These are phyloP conservation scores for Machaerirhynchus nigripectus DNA, from an alignment of 2,113 vertebrate species.

Conservation along the genomic window DNA sequence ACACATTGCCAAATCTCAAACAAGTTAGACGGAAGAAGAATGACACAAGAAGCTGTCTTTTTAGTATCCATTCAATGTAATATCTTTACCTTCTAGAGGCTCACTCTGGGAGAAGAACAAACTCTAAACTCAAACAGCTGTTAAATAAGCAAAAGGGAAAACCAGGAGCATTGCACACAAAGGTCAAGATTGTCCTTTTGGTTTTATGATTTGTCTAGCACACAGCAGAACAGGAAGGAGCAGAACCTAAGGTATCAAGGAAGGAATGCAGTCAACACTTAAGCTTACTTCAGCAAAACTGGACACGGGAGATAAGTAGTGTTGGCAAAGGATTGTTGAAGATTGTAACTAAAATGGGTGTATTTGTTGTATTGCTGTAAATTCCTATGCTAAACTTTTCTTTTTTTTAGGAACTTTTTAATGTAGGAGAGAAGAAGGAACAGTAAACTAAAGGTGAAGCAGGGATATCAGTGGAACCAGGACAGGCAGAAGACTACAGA, in stretches of 20 bases:
- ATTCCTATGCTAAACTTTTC: neutral
- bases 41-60: neutral
- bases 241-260: neutral
- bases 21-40: neutral
- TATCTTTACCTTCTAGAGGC: neutral
- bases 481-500: neutral
- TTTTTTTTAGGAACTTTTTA: neutral
- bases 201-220: neutral
- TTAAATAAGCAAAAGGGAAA: neutral
- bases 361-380: neutral
- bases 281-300: neutral
- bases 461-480: neutral
- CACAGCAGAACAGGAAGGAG: neutral
- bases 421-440: neutral
- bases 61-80: neutral
- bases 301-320: neutral
- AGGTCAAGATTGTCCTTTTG: neutral
- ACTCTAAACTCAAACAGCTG: neutral
- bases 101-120: neutral
- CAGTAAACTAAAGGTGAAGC: neutral
- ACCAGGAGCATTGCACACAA: neutral
- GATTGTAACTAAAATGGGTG: neutral
- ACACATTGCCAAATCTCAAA: neutral
- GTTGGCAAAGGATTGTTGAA: neutral
- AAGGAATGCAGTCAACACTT: neutral